Evolutionary conservation across 2,888 invertebrate genomes (phyloP).

Genomic region (Rotaria macrura): DNA sequence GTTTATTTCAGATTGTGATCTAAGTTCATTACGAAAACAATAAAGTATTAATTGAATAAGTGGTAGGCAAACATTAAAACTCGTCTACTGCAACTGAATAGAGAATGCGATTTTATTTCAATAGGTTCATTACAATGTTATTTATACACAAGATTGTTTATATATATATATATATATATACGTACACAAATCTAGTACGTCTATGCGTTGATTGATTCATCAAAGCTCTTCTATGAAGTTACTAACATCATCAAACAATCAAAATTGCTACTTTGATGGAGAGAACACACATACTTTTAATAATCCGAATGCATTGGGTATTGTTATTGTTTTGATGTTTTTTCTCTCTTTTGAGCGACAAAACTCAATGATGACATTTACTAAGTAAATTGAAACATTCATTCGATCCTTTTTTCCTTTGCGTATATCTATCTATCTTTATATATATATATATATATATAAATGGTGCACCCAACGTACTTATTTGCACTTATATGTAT

Average conservation of each 20-base stretch:
- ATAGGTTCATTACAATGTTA: neutral
- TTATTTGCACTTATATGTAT: neutral
- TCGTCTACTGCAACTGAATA: neutral
- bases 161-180: neutral
- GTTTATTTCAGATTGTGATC: too few species aligned
- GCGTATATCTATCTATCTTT: neutral
- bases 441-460: neutral
- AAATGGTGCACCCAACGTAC: neutral
- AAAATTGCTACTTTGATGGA: neutral
- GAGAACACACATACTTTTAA: neutral
- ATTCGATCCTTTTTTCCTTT: neutral
- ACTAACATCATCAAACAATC: constrained; percentile 9
- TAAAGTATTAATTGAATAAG: too few species aligned
- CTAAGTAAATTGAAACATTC: constrained; percentile 1
- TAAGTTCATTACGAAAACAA: too few species aligned
- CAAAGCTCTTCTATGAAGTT: neutral
- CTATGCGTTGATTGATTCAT: neutral
- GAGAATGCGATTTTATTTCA: neutral
- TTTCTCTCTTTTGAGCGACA: neutral
- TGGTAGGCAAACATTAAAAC: too few species aligned
- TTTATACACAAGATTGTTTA: neutral
- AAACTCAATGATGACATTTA: neutral
- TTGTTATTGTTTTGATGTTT: constrained; percentile 10
- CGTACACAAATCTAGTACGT: neutral
- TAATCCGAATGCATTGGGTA: neutral